Evolutionary conservation across 2,888 invertebrate genomes (phyloP).

Genomic region (Scaptomyza reducta): DNA sequence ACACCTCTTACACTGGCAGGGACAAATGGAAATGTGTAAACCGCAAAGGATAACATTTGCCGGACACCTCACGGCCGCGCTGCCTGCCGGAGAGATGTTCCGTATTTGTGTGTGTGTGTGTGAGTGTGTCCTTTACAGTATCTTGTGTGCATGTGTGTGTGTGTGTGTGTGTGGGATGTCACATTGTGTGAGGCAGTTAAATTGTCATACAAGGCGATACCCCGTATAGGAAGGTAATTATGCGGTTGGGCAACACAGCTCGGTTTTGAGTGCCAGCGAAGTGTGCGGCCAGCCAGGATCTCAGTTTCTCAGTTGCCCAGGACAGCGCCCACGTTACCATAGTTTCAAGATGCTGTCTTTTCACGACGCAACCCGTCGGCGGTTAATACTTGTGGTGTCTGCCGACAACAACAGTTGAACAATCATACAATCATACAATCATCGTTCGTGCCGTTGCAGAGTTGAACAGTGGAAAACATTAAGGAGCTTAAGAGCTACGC

Average conservation of each 20-base stretch:
- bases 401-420: constrained; percentile 29
- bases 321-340: neutral
- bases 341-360: constrained; percentile 35
- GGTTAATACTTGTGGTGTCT: constrained; percentile 55
- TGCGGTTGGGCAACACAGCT: constrained; percentile 53
- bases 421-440: neutral
- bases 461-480: constrained; percentile 29
- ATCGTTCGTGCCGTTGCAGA: neutral
- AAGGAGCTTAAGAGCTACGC: constrained; percentile 51
- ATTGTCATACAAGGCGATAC: constrained; percentile 66
- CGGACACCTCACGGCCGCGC: constrained; percentile 38
- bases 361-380: constrained; percentile 33
- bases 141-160: neutral
- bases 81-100: constrained; percentile 32
- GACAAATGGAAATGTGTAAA: constrained; percentile 67
- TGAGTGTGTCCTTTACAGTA: constrained; percentile 1
- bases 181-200: constrained; percentile 75
- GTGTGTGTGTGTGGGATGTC: constrained; percentile 32
- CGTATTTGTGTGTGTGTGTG: neutral
- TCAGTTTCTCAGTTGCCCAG: constrained; percentile 2
- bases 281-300: constrained; percentile 30
- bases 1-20: constrained; percentile 39
- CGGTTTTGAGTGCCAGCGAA: constrained; percentile 39
- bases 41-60: constrained; percentile 75
- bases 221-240: constrained; percentile 63